A percentile compares a stretch with the other conserved stretches of the same genome.
These are phyloP conservation scores for Tachysurus vachellii DNA, from an alignment of 2,113 vertebrate genomes.

Conservation along the genomic window DNA sequence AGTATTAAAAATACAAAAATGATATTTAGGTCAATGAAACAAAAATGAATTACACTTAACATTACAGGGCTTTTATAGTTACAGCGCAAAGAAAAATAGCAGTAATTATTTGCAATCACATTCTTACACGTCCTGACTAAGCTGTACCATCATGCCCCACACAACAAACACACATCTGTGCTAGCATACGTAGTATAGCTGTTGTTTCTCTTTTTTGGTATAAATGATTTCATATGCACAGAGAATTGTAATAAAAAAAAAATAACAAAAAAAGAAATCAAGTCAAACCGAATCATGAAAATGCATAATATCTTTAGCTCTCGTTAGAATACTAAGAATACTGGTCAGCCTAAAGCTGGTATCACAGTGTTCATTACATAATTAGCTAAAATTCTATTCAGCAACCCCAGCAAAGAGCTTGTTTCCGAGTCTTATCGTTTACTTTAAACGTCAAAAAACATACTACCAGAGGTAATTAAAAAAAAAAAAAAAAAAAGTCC, in stretches of 20 bases:
- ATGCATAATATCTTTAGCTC: conserved; percentile 40
- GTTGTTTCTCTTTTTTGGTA: conserved; percentile 27
- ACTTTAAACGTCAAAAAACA: conserved; percentile 45
- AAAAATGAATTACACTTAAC: conserved; percentile 27
- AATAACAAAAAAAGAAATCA: conserved; percentile 22
- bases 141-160: conserved; percentile 29
- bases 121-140: conserved; percentile 35
- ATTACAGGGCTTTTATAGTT: conserved; percentile 39
- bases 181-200: conserved; percentile 41
- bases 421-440: conserved; percentile 27
- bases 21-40: neutral
- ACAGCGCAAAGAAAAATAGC: conserved; percentile 26
- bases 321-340: conserved; percentile 43
- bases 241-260: conserved; percentile 24
- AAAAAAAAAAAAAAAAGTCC: conserved; percentile 13
- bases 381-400: conserved; percentile 36
- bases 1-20: conserved; percentile 11
- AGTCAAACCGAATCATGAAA: conserved; percentile 28
- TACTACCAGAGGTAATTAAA: conserved; percentile 40
- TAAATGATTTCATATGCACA: conserved; percentile 16
- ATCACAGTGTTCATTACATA: conserved; percentile 53
- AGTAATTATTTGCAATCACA: conserved; percentile 33
- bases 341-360: conserved; percentile 45
- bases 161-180: conserved; percentile 35
- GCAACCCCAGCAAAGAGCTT: conserved; percentile 40